Base-by-base conservation (phyloP, 2,888 invertebrate species). In the Dinocampus coccinellae region DNA sequence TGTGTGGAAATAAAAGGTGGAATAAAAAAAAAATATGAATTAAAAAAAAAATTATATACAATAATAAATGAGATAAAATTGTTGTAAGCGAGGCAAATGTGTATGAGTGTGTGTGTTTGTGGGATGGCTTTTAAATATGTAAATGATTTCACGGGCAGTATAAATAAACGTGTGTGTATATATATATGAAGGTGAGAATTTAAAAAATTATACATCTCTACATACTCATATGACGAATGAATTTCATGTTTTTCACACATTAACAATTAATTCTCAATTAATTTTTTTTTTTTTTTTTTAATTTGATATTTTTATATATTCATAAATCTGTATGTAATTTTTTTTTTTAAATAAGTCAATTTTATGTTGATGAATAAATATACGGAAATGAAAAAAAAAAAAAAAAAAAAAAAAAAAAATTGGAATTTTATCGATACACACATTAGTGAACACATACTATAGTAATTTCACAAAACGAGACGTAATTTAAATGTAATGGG, bases 401-500 rank as follows among this genome's bases (percentile, higher is more conserved):
- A 29, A 29, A 29, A 4, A 29, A 29, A 29, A 4, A 29, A 29
- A 47, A 7, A 20, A 16, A n/a, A 1, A 16, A 16, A 47, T 16
- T 1, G 47, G 3, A 4, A 47, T 47, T n/a, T 16, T 16, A 47
- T 16, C 7, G 47, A 47, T 47, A 47, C 6, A 42, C n/a, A n/a
- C n/a, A n/a, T n/a, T n/a, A n/a, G n/a, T 42, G n/a, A 42, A 42
- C 42, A 26, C 29, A 64, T 57, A 63, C 47, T 13, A 60, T 61
- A 64, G 58, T 70, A 73, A 73, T 52, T 69, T 66, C 42, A 67
- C 69, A n/a, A 62, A 70, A 47, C 47, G 47, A 58, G 73, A 69
- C 64, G 63, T 75, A 74, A 74, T 75, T 55, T 64, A 66, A 39
- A 73, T 70, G 71, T 72, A 75, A 76, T 73, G 69, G n/a, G 65